Base-by-base conservation (phyloP, 2,797 vertebrate species). In the Anas capensis region DNA sequence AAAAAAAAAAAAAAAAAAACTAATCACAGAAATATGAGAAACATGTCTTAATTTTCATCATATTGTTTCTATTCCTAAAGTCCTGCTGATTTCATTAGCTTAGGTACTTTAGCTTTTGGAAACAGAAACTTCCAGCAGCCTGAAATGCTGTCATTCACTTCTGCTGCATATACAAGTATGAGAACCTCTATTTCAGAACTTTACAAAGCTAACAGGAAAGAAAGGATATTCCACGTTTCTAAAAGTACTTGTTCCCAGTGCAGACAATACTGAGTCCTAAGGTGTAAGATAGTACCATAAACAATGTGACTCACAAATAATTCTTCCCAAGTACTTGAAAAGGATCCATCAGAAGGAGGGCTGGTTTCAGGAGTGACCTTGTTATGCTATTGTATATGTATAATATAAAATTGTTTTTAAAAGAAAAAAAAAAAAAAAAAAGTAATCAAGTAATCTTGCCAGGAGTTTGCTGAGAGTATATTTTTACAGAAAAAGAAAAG, bases 401-500 rank as follows among this genome's bases (percentile, higher is more conserved):
- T 82, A 57, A 73, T 14, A 68, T 9, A 77, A 88, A 92, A 84
- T 31, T 80, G 31, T 77, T 89, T 90, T 90, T 24, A 73, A 33
- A 38, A 26, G 20, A 2, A 29, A 81, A 89, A 46, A 38, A 26
- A 20, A 2, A n/a, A 81, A 91, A 73, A 38, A 38, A 38, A 38
- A 38, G 36, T 36, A 36, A 36, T 36, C 36, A 76, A n/a, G 36
- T 2, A 61, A 15, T n/a, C 46, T 92, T 87, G 57, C 19, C 65
- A 72, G 38, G 33, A 76, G 54, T 87, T 86, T 88, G 17, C 40
- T 6, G 4, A 86, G 69, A 13, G 46, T 71, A 9, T 57, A 36
- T 46, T 60, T 85, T 91, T 89, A 69, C 15, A 65, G 40, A 70
- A 94, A 96, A 87, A 94, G 91, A 38, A 21, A 38, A 17, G 24